Base-by-base conservation (phyloP, 2,888 invertebrate genomes). In the Conus canariensis region DNA sequence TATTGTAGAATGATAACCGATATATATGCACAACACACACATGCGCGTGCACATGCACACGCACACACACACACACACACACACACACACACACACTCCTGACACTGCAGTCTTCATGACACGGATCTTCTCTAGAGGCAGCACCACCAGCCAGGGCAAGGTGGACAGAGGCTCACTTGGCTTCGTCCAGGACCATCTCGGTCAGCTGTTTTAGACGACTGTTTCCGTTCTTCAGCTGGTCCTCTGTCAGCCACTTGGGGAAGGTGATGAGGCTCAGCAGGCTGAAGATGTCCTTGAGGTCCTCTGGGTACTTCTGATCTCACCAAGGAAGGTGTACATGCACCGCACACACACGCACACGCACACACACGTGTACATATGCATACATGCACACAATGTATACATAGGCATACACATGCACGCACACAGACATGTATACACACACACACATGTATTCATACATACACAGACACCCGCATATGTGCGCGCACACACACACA, bases 171-270 rank as follows among this genome's bases (percentile, higher is more conserved):
- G 58, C 77, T 58, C 74, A 30, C 85, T 70, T 30, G 22, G 60
- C 67, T 89, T 90, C 88, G 88, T 90, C 87, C 56, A 92, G 70
- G 82, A 92, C 88, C 70, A 88, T 19, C 19, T 86, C 74, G n/a
- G 88, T 77, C n/a, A 90, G 64, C n/a, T 87, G 16, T 12, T 89
- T 64, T 67, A 88, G 77, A 22, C 82, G 86, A 6, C 88, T 88
- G 59, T 86, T 59, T 25, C 82, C 30, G 5, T 90, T 85, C 67
- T 91, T 56, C 80, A 88, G 30, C 25, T 88, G 90, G 30, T 77
- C 30, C 14, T 91, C 88, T 8, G 90, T 90, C 56, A 67, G 58
- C 22, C 86, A 74, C 30, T 88, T 87, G 10, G 91, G 90, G 12
- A 87, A 56, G 22, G 77, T 82, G 64, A 90, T 60, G 25, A n/a